Conservation (phyloP, 2,797 vertebrate genomes). For the Adrianichthys oophorus region DNA sequence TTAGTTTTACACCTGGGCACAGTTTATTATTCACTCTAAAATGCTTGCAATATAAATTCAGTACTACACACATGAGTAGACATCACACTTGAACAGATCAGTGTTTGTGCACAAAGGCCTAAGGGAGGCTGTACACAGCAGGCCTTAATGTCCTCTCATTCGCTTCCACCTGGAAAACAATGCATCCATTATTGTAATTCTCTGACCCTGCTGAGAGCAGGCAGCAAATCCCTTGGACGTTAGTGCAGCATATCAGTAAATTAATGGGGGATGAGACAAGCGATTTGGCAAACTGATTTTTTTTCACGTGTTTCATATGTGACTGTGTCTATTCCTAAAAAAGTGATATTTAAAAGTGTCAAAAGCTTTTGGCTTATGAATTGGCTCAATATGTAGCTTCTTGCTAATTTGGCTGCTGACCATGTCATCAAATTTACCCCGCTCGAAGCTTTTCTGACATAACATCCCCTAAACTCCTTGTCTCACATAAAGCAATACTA, state of each 20-base stretch:
- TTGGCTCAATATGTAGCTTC: too few relatives aligned
- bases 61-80: slow-evolving; percentile 2
- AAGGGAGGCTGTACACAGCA: slow-evolving; percentile 18
- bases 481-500: too few relatives aligned
- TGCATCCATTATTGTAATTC: slow-evolving; percentile 29
- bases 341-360: too few relatives aligned
- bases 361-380: too few relatives aligned
- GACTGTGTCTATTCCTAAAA: not conserved
- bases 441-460: too few relatives aligned
- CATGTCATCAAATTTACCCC: too few relatives aligned
- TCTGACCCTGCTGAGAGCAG: slow-evolving; percentile 17
- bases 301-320: too few relatives aligned
- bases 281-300: not conserved
- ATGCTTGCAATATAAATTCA: slow-evolving; percentile 16
- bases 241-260: not conserved
- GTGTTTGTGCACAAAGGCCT: slow-evolving; percentile 17
- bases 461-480: too few relatives aligned
- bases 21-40: slow-evolving; percentile 10
- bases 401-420: too few relatives aligned
- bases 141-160: slow-evolving; percentile 15
- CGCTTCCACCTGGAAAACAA: slow-evolving; percentile 37
- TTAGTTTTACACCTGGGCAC: not conserved
- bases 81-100: slow-evolving; percentile 3
- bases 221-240: not conserved
- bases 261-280: slow-evolving; percentile 7